phyloP scores from a whole-genome alignment of 2,113 vertebrate genomes.

The Alligator mississippiensis region DNA sequence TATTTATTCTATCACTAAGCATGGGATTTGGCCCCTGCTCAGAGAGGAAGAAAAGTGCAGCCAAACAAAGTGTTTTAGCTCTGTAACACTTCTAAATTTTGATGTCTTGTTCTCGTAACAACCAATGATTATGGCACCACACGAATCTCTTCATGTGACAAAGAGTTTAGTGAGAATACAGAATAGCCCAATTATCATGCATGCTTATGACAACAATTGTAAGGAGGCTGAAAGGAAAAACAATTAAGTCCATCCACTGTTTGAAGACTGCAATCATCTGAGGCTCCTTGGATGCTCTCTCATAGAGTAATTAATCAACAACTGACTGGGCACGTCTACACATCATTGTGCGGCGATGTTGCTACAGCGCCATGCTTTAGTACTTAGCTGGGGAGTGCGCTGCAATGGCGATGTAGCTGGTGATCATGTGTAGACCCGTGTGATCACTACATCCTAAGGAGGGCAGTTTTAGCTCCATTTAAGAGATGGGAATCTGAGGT shows the following conservation, averaged over 20 bases:
- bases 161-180: slow-evolving; percentile 14
- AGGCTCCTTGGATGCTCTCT: slow-evolving; percentile 19
- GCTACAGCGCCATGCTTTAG: too few species aligned
- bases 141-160: neutral
- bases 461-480: too few species aligned
- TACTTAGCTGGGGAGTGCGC: too few species aligned
- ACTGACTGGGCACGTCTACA: neutral
- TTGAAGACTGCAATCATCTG: slow-evolving; percentile 1
- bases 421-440: too few species aligned
- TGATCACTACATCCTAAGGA: too few species aligned
- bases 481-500: too few species aligned
- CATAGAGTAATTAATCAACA: neutral
- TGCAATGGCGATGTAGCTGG: too few species aligned
- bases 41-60: neutral
- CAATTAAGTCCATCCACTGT: neutral
- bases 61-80: neutral
- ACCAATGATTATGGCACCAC: neutral
- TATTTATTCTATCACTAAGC: neutral
- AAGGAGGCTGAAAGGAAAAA: neutral
- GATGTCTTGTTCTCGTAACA: neutral
- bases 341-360: too few species aligned
- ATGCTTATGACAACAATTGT: neutral
- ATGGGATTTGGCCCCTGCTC: neutral
- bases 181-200: slow-evolving; percentile 2
- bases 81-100: neutral